phyloP scores from a whole-genome alignment of 2,888 invertebrate species.

The Stenodema calcarata region DNA sequence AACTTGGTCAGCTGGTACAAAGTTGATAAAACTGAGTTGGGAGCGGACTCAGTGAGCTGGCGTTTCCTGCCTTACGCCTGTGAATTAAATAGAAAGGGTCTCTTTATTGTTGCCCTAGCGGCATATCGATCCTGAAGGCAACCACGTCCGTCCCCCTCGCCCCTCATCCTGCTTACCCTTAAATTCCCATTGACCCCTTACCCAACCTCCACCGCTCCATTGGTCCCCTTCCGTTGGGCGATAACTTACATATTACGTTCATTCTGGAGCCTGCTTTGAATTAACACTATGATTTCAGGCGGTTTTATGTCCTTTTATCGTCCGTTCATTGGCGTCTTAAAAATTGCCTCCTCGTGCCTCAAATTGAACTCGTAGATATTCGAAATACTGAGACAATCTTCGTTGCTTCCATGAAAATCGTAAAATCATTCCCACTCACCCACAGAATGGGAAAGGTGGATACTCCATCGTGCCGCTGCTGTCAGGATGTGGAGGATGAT shows the following conservation, averaged over 20 bases:
- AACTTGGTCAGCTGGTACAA: background rate
- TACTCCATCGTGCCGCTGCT: no score
- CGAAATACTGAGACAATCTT: no score
- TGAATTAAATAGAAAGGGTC: conserved; percentile 15
- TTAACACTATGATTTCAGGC: background rate
- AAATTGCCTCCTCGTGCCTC: no score
- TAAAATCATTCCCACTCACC: no score
- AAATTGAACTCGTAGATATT: no score
- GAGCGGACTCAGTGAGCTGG: background rate
- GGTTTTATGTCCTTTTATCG: background rate
- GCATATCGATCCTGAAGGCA: conserved; percentile 1
- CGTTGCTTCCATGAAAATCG: no score
- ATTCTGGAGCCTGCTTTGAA: background rate
- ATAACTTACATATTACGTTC: conserved; percentile 3
- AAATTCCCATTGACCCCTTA: background rate
- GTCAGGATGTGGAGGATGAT: no score
- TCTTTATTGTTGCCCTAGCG: conserved; percentile 13
- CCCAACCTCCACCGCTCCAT: background rate
- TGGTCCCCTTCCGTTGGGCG: background rate
- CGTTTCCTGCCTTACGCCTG: background rate
- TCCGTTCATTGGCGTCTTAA: background rate
- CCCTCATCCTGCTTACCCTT: background rate
- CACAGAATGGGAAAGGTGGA: no score
- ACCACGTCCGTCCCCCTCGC: background rate
- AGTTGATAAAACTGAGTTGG: background rate